Evolutionary conservation across 2,888 invertebrate species (phyloP).

Genomic region (Heliothis peltigera): DNA sequence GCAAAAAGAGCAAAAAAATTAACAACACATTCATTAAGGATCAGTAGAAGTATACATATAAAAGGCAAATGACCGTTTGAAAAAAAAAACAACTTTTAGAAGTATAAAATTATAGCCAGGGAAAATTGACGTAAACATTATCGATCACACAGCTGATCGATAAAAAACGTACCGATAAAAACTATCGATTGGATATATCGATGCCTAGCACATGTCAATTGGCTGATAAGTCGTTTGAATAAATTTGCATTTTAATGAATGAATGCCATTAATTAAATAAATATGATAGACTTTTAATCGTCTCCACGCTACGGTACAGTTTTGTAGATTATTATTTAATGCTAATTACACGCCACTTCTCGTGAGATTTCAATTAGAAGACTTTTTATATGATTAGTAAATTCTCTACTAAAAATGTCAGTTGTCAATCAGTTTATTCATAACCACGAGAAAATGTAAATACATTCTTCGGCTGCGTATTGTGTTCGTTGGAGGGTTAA

Average conservation of each 20-base stretch:
- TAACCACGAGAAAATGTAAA: slow-evolving; percentile 48
- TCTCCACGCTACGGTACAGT: slow-evolving; percentile 35
- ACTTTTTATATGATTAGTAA: slow-evolving; percentile 3
- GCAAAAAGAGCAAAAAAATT: slow-evolving; percentile 54
- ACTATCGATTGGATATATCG: slow-evolving; percentile 61
- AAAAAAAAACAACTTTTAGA: slow-evolving; percentile 44
- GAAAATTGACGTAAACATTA: slow-evolving; percentile 64
- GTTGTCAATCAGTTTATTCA: slow-evolving; percentile 44
- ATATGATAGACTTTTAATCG: slow-evolving; percentile 55
- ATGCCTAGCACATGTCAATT: slow-evolving; percentile 71
- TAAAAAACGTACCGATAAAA: slow-evolving; percentile 65
- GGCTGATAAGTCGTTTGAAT: slow-evolving; percentile 74
- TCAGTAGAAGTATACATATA: slow-evolving; percentile 40
- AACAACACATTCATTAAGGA: slow-evolving; percentile 49
- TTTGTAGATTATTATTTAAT: slow-evolving; percentile 50
- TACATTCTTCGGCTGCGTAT: slow-evolving; percentile 35
- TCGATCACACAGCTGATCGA: slow-evolving; percentile 66
- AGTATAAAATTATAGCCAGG: slow-evolving; percentile 52
- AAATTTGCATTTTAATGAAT: slow-evolving; percentile 75
- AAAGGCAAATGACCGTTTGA: slow-evolving; percentile 46
- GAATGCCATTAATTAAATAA: slow-evolving; percentile 64
- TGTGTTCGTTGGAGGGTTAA: slow-evolving; percentile 57
- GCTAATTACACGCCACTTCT: slow-evolving; percentile 37
- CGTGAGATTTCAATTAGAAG: slow-evolving; percentile 19
- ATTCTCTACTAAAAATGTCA: slow-evolving; percentile 28